These are phyloP conservation scores for Pinctada fucata DNA, from an alignment of 2,888 invertebrate genomes.

Conservation along the genomic window DNA sequence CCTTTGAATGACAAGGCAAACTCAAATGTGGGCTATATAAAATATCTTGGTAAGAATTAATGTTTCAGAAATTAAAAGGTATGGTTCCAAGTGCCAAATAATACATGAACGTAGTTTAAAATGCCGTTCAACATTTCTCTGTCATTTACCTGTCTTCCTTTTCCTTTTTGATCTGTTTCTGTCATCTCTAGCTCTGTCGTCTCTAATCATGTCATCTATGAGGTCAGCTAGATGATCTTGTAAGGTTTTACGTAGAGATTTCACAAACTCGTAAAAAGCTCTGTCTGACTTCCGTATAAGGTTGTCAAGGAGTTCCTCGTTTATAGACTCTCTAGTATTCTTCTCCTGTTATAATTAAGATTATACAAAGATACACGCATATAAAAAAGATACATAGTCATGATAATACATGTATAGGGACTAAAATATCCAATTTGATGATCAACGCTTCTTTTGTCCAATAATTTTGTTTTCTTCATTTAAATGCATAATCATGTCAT, in stretches of 20 bases:
- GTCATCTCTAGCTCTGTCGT: conserved; percentile 7
- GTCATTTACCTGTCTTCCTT: conserved; percentile 45
- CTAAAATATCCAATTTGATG: too few relatives aligned
- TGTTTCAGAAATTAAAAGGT: too few relatives aligned
- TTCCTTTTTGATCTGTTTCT: conserved; percentile 43
- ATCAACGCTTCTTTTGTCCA: too few relatives aligned
- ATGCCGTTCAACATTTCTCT: too few relatives aligned
- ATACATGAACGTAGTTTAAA: too few relatives aligned
- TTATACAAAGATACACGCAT: not conserved
- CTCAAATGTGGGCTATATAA: too few relatives aligned
- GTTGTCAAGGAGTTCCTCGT: conserved; percentile 61
- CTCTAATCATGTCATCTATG: conserved; percentile 42
- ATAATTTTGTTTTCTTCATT: too few relatives aligned
- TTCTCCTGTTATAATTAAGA: conserved; percentile 39
- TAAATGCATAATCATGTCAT: too few relatives aligned
- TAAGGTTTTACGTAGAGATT: conserved; percentile 56
- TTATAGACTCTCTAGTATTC: conserved; percentile 51
- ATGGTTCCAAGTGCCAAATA: too few relatives aligned
- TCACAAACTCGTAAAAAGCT: conserved; percentile 60
- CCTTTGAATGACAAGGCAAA: too few relatives aligned
- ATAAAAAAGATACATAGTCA: not conserved
- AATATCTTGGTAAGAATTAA: too few relatives aligned
- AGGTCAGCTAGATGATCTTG: conserved; percentile 62
- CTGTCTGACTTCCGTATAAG: conserved; percentile 57
- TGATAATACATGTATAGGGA: too few relatives aligned